Base-by-base conservation (phyloP, 2,797 vertebrate species). In the Chromobotia macracanthus region DNA sequence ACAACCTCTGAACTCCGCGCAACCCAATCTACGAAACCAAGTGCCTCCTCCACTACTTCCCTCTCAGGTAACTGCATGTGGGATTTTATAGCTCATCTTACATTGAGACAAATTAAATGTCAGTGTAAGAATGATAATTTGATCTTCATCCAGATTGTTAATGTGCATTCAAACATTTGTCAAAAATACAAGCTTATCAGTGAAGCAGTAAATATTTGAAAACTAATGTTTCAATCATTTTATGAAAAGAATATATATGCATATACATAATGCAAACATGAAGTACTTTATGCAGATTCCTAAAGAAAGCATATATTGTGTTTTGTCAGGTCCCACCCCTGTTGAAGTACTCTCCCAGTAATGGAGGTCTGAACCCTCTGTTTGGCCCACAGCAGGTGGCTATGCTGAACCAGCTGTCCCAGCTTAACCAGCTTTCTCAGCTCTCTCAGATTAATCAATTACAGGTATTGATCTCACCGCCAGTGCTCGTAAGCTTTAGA, bases 361-460 rank as follows among this genome's bases (percentile, higher is more conserved):
- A 91, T 74, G 91, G 95, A 87, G 94, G 94, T 90, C 94, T 99
- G 92, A 98, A 94, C 88, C 94, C 96, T 80, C 93, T 99, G 85
- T 95, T 99, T 84, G 95, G 95, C 88, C 95, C 97, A 84, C 97
- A 99, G 88, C 97, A n/a, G 99, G 92, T 95, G 98, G 97, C 97
- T 91, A 90, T 99, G 93, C 94, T 99, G 91, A 99, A 94, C 93
- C 97, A 99, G 92, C 95, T 99, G 80, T 94, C 96, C 89, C 97
- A 99, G 90, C 94, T 99, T 82, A 98, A 95, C 93, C 97, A 99
- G 91, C 94, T 99, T 83, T 93, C 94, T 68, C 97, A 98, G 90
- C 95, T n/a, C 85, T 96, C 94, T 91, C 97, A 94, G 87, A 86
- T 94, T 84, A 92, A 80, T 87, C 94, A 94, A 86, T 92, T 99